phyloP scores from a whole-genome alignment of 2,888 invertebrate species.

The Eupithecia inturbata region DNA sequence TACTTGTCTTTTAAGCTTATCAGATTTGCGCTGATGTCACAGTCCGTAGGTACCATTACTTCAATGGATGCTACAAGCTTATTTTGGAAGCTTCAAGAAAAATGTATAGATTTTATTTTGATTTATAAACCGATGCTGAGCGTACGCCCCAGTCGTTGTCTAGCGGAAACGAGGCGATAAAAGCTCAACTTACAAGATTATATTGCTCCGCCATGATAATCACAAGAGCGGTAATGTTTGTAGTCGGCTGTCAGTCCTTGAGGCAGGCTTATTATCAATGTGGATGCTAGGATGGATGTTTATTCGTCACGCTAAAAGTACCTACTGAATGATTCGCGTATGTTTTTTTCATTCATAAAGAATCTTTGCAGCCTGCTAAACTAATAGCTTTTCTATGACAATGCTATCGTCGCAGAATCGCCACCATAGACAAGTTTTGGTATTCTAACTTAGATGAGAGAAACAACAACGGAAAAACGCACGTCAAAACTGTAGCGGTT shows the following conservation, averaged over 20 bases:
- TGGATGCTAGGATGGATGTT: background rate
- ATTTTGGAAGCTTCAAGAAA: background rate
- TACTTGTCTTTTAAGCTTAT: no score
- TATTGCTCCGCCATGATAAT: background rate
- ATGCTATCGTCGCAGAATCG: no score
- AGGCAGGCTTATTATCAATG: background rate
- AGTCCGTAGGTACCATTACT: no score
- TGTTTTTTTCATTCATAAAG: background rate
- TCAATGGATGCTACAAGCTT: no score
- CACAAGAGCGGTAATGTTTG: background rate
- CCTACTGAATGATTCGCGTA: background rate
- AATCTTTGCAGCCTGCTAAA: background rate
- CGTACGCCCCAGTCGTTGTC: background rate
- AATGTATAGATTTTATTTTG: background rate
- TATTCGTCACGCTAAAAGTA: background rate
- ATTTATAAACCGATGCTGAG: background rate
- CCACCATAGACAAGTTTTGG: no score
- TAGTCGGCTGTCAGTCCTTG: background rate
- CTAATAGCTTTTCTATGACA: no score
- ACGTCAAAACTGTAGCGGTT: no score
- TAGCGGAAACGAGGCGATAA: constrained; percentile 5
- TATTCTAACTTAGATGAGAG: no score
- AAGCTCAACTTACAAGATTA: constrained; percentile 4
- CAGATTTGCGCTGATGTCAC: no score
- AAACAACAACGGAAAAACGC: no score